These are phyloP conservation scores for Melanotaenia parkinsoni DNA, from an alignment of 2,797 vertebrate genomes.

Conservation along the genomic window DNA sequence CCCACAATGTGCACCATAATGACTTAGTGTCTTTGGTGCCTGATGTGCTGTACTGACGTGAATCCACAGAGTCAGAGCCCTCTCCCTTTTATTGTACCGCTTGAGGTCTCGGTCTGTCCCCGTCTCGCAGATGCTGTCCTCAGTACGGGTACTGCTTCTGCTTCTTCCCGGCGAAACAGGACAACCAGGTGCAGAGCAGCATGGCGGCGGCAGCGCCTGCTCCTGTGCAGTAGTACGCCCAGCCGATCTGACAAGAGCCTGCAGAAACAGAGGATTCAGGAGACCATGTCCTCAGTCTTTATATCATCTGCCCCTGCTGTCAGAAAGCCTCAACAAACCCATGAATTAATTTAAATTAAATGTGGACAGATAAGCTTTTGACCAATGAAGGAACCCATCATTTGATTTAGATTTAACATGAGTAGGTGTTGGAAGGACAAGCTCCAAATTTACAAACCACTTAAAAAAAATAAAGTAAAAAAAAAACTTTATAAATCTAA, in stretches of 20 bases:
- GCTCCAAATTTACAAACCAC: not conserved
- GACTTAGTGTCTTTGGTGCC: conserved; percentile 69
- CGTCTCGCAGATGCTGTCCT: conserved; percentile 20
- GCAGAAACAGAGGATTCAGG: conserved; percentile 35
- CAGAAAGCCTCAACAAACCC: conserved; percentile 14
- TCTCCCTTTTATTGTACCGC: conserved; percentile 49
- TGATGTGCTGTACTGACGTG: conserved; percentile 61
- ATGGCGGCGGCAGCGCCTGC: conserved; percentile 89
- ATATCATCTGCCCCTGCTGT: conserved; percentile 15
- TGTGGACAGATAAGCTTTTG: conserved; percentile 20
- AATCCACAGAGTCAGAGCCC: conserved; percentile 63
- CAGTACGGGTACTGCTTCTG: conserved; percentile 98
- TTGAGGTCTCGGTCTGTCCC: conserved; percentile 41
- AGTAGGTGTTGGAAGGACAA: conserved; percentile 6
- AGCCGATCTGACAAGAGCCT: conserved; percentile 96
- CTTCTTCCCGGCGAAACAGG: conserved; percentile 96
- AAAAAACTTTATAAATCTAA: conserved; percentile 13
- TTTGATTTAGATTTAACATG: conserved; percentile 7
- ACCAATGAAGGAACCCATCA: conserved; percentile 6
- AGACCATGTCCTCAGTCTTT: conserved; percentile 1
- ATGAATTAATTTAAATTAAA: conserved; percentile 23
- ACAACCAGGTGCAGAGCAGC: conserved; percentile 95
- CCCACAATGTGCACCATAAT: conserved; percentile 65
- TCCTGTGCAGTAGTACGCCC: conserved; percentile 96
- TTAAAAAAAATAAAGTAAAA: not conserved